A percentile compares a stretch with the other conserved stretches of the same genome.
phyloP scores from a whole-genome alignment of 1,140 invertebrate species.

The Saccostrea cuccullata region DNA sequence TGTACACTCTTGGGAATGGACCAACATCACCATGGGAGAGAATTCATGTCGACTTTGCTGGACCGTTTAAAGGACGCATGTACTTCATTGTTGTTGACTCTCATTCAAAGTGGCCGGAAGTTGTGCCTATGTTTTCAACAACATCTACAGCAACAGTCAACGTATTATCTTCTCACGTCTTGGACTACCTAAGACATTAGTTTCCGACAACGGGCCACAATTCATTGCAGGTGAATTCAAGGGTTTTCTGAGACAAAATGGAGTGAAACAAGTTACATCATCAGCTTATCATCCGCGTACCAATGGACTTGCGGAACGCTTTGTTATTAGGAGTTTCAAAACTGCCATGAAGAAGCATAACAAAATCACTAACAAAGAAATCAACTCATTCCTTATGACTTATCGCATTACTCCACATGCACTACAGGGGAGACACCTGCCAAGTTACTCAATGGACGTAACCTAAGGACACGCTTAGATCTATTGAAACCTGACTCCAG shows the following conservation, averaged over 20 bases:
- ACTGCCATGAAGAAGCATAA: conserved; percentile 31
- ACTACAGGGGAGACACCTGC: conserved; percentile 52
- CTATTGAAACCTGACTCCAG: conserved; percentile 36
- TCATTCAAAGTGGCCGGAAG: conserved; percentile 60
- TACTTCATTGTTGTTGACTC: conserved; percentile 59
- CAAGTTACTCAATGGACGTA: conserved; percentile 41
- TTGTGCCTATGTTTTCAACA: conserved; percentile 48
- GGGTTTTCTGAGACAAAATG: conserved; percentile 76
- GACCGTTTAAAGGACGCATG: conserved; percentile 60
- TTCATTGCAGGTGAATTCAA: conserved; percentile 78
- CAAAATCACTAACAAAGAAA: conserved; percentile 26
- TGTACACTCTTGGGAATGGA: conserved; percentile 55
- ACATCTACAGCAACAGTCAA: conserved; percentile 54
- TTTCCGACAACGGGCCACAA: conserved; percentile 79
- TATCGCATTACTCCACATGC: conserved; percentile 56
- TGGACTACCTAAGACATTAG: conserved; percentile 76
- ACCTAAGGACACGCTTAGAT: conserved; percentile 32
- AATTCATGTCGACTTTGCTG: conserved; percentile 61
- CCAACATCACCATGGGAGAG: conserved; percentile 56
- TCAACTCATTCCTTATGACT: conserved; percentile 47
- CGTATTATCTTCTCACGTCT: conserved; percentile 70
- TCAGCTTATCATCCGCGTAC: conserved; percentile 71
- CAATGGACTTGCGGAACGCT: conserved; percentile 70
- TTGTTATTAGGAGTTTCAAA: conserved; percentile 61
- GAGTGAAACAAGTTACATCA: conserved; percentile 69